These are phyloP conservation scores for Knipowitschia caucasica DNA, from an alignment of 2,797 vertebrate genomes.

Conservation along the genomic window DNA sequence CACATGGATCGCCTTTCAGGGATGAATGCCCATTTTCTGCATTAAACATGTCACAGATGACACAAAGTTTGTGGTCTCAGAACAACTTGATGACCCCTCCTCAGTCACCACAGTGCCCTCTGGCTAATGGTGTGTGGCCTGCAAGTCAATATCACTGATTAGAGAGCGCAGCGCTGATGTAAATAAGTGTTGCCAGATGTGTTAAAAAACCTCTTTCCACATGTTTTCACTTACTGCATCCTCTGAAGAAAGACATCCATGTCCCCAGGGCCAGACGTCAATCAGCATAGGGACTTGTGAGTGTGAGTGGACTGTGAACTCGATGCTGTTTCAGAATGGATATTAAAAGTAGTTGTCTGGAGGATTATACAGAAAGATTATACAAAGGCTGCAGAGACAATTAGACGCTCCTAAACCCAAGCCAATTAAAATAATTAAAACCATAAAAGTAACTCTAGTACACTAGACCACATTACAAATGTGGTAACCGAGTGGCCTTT, in stretches of 20 bases:
- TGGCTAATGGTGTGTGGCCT: constrained; percentile 45
- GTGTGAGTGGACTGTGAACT: neutral
- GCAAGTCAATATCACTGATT: constrained; percentile 55
- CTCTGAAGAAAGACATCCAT: constrained; percentile 12
- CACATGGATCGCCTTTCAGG: neutral
- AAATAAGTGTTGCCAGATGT: constrained; percentile 71
- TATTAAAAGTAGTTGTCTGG: neutral
- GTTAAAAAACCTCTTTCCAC: constrained; percentile 28
- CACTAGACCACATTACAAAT: too few relatives aligned
- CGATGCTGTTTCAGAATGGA: neutral
- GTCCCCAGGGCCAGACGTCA: constrained; percentile 14
- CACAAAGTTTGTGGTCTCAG: neutral
- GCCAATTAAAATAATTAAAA: too few relatives aligned
- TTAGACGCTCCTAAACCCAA: too few relatives aligned
- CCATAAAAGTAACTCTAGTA: too few relatives aligned
- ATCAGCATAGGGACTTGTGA: constrained; percentile 12
- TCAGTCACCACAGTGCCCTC: constrained; percentile 10
- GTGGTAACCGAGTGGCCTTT: too few relatives aligned
- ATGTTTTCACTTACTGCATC: constrained; percentile 44
- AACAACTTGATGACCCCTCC: constrained; percentile 8
- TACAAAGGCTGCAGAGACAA: neutral
- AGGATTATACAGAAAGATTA: neutral
- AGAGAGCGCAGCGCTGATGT: constrained; percentile 48
- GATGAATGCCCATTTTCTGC: neutral
- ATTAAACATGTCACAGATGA: constrained; percentile 26